Evolutionary conservation across 1,140 invertebrate species (phyloP), one percentile per base, ranked within the genome.

Genomic region (Anoplophora glabripennis): DNA sequence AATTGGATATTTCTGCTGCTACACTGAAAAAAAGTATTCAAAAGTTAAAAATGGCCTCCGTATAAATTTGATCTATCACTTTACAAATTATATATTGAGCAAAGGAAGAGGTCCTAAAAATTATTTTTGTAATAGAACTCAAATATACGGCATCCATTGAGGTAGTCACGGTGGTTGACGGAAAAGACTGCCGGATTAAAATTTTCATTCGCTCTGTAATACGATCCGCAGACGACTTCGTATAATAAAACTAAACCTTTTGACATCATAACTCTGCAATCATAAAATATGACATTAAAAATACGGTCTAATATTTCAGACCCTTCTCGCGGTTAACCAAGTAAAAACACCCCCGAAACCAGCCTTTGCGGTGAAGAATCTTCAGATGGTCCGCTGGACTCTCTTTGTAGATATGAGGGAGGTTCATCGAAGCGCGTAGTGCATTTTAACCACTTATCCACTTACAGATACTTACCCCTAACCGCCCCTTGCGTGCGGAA

Each of bases 281-380:
- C 65, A 68, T 72, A 71, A 72, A 72, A 72, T 70, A 71, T 71
- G 71, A 72, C 71, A 72, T 71, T 71, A 72, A 72, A 72, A 72
- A 71, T 70, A 72, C 66, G 69, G 61, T 65, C 64, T 65, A 64
- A 68, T 66, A 68, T 66, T 68, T 68, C 66, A 66, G 57, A 59
- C 64, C 70, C 68, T 61, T 53, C 49, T 28, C 15, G 17, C 56
- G 61, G 40, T 44, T 14, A 57, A 11, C 53, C 62, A 68, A 37
- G 18, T 35, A 5, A 58, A 35, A 12, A 15, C 7, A 10, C n/a
- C 9, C 7, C 12, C 36, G 35, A 33, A 37, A 34, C 36, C 42
- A 34, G 7, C 45, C 36, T 15, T 41, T 51, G 35, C 35, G 15
- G 14, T 4, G 37, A 51, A 21, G 37, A 59, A 17, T 36, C 28